Evolutionary conservation across 2,888 invertebrate genomes (phyloP).

Genomic region (Teleiodes luculella): DNA sequence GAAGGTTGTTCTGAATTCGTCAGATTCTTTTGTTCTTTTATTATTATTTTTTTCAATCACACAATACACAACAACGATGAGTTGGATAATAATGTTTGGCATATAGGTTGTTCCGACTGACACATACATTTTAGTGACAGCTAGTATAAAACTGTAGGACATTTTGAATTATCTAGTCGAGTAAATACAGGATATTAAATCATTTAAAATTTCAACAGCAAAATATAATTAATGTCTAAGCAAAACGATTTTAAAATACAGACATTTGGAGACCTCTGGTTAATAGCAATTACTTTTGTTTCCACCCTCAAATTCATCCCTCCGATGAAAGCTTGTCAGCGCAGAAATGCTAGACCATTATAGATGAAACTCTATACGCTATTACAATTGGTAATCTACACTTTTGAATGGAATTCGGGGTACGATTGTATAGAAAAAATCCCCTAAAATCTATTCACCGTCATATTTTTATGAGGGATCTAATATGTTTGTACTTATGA

Average conservation of each 20-base stretch:
- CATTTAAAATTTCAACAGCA: too few relatives aligned
- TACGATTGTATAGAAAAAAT: background rate
- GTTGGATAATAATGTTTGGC: too few relatives aligned
- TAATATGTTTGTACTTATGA: constrained; percentile 6
- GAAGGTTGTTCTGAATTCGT: too few relatives aligned
- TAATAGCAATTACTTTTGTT: background rate
- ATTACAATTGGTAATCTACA: constrained; percentile 6
- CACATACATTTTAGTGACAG: too few relatives aligned
- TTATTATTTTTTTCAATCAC: too few relatives aligned
- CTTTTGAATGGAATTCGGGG: background rate
- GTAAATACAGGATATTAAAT: too few relatives aligned
- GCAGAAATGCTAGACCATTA: constrained; percentile 3
- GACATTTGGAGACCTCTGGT: background rate
- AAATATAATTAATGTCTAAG: too few relatives aligned
- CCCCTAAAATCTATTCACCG: constrained; percentile 13
- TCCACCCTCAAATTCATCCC: background rate
- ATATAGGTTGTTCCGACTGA: too few relatives aligned
- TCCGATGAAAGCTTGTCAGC: background rate
- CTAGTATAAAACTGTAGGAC: too few relatives aligned
- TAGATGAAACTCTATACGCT: constrained; percentile 13
- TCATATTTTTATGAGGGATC: constrained; percentile 18
- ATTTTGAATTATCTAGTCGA: too few relatives aligned
- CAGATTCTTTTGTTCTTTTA: too few relatives aligned
- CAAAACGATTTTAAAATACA: background rate
- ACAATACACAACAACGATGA: too few relatives aligned